These are phyloP conservation scores for Sialia sialis DNA, from an alignment of 2,113 vertebrate species.

Conservation along the genomic window DNA sequence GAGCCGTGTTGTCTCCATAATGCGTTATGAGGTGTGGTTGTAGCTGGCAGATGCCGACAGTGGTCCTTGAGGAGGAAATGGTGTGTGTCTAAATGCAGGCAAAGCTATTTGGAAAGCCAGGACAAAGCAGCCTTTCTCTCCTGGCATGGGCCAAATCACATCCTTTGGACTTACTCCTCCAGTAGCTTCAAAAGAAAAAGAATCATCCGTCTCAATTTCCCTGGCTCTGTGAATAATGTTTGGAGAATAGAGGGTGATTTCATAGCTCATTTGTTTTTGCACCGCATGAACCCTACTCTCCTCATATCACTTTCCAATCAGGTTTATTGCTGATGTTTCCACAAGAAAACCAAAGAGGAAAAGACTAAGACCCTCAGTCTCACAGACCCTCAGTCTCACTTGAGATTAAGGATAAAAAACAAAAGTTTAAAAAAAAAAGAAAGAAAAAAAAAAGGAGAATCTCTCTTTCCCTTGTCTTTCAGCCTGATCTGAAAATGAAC, in stretches of 20 bases:
- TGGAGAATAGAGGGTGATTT: slow-evolving; percentile 76
- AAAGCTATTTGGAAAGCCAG: slow-evolving; percentile 69
- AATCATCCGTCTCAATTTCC: slow-evolving; percentile 72
- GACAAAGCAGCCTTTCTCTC: slow-evolving; percentile 59
- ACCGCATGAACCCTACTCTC: slow-evolving; percentile 41
- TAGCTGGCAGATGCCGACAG: slow-evolving; percentile 63
- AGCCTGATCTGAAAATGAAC: slow-evolving; percentile 38
- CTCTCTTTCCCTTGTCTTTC: slow-evolving; percentile 53
- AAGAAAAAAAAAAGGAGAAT: neutral
- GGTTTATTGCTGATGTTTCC: slow-evolving; percentile 54
- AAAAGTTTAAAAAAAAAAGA: neutral
- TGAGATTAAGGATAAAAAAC: neutral
- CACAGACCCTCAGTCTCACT: neutral
- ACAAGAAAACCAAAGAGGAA: neutral
- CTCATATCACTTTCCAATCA: slow-evolving; percentile 68
- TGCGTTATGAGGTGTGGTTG: slow-evolving; percentile 76
- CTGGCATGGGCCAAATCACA: slow-evolving; percentile 67
- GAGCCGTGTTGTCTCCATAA: slow-evolving; percentile 63
- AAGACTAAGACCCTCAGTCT: slow-evolving; percentile 31
- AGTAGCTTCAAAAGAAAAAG: slow-evolving; percentile 57
- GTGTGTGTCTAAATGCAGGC: slow-evolving; percentile 78
- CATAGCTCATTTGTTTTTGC: slow-evolving; percentile 71
- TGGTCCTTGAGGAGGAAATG: slow-evolving; percentile 78
- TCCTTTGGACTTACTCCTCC: slow-evolving; percentile 62
- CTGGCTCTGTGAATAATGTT: slow-evolving; percentile 70